A percentile compares a stretch with the other conserved stretches of the same genome.
Conservation (phyloP, 2,797 vertebrate genomes). For the Rhadinocentrus ornatus region DNA sequence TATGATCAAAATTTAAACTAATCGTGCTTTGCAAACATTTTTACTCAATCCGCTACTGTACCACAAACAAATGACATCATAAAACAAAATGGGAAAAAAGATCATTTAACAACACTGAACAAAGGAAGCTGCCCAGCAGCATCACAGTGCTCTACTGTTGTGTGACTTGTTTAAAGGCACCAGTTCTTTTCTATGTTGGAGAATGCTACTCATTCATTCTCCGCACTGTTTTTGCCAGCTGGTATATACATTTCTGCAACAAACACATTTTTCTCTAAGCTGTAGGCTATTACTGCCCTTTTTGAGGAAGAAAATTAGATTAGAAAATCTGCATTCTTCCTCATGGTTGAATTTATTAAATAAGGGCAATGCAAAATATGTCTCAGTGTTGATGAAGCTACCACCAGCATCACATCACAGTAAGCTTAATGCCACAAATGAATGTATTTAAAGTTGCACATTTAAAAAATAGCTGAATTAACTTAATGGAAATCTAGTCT, state of each 20-base stretch:
- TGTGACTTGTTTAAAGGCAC: slow-evolving; percentile 56
- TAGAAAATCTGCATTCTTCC: slow-evolving; percentile 31
- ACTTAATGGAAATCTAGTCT: neutral
- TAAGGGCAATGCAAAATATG: slow-evolving; percentile 24
- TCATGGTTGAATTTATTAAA: slow-evolving; percentile 41
- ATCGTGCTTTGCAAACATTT: slow-evolving; percentile 10
- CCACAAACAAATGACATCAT: slow-evolving; percentile 21
- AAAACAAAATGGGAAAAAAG: slow-evolving; percentile 12
- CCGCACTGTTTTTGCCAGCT: slow-evolving; percentile 30
- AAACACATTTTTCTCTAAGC: slow-evolving; percentile 25
- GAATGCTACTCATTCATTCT: slow-evolving; percentile 19
- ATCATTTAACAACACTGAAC: slow-evolving; percentile 28
- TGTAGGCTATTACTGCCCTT: slow-evolving; percentile 58
- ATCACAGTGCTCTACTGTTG: slow-evolving; percentile 20
- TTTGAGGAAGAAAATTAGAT: slow-evolving; percentile 43
- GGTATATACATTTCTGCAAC: slow-evolving; percentile 30
- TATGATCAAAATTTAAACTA: slow-evolving; percentile 13
- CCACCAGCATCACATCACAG: slow-evolving; percentile 8
- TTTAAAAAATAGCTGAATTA: neutral
- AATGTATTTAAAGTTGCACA: neutral
- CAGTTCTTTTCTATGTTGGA: slow-evolving; percentile 11
- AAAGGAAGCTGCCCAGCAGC: slow-evolving; percentile 13
- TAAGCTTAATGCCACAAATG: neutral
- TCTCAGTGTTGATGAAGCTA: neutral
- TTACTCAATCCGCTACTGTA: neutral